phyloP scores from a whole-genome alignment of 1,140 invertebrate species.

The Conus ventricosus region DNA sequence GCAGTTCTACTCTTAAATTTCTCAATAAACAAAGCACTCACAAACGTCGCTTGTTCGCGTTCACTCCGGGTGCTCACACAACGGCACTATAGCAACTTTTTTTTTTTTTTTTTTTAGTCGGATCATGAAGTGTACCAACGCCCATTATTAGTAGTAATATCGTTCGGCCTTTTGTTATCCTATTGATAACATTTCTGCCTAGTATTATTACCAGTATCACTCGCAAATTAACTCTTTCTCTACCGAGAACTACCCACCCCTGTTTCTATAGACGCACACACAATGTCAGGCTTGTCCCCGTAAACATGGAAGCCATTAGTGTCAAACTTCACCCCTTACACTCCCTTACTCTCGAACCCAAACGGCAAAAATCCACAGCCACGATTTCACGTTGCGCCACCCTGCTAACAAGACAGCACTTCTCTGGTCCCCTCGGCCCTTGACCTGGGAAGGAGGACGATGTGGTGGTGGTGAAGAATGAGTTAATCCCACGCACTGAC shows the following conservation, averaged over 20 bases:
- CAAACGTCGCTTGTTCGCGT: too few species aligned
- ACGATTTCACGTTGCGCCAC: background rate
- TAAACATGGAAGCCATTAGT: constrained; percentile 22
- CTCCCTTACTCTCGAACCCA: background rate
- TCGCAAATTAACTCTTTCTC: constrained; percentile 3
- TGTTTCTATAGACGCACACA: background rate
- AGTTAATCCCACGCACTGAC: constrained; percentile 9
- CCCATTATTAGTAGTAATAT: too few species aligned
- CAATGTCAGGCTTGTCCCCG: background rate
- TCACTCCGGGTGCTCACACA: too few species aligned
- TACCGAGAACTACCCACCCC: background rate
- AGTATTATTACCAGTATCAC: too few species aligned
- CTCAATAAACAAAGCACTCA: too few species aligned
- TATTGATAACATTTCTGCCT: too few species aligned
- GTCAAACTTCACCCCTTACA: constrained; percentile 16
- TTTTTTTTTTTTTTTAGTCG: too few species aligned
- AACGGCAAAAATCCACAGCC: background rate
- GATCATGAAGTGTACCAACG: too few species aligned
- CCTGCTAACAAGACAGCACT: background rate
- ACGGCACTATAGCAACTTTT: too few species aligned
- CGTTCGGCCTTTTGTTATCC: too few species aligned
- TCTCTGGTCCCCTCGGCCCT: background rate
- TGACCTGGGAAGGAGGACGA: too few species aligned
- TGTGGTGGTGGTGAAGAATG: background rate
- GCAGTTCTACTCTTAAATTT: too few species aligned